A percentile compares a stretch with the other conserved stretches of the same genome.
phyloP scores from a whole-genome alignment of 2,113 vertebrate species.

The Rattus norvegicus region GRCr8 NC_086037.1:66230001-66230500 shows the following conservation, averaged over 20 bases:
- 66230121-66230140: background rate
- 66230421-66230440: background rate
- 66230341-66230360: background rate
- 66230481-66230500: background rate
- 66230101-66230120: too few relatives aligned
- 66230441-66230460: background rate
- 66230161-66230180: too few relatives aligned
- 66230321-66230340: background rate
- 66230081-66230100: background rate
- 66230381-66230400: background rate
- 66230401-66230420: background rate
- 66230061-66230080: accelerated
- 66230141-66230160: background rate
- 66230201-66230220: background rate
- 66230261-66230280: too few relatives aligned
- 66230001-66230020: background rate
- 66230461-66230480: background rate
- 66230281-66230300: background rate
- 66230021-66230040: background rate
- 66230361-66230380: background rate
- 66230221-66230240: background rate
- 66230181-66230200: background rate
- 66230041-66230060: accelerated
- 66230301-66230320: background rate
- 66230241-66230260: background rate